Conservation (phyloP, 1,140 invertebrate species). For the Papilio dardanus region DNA sequence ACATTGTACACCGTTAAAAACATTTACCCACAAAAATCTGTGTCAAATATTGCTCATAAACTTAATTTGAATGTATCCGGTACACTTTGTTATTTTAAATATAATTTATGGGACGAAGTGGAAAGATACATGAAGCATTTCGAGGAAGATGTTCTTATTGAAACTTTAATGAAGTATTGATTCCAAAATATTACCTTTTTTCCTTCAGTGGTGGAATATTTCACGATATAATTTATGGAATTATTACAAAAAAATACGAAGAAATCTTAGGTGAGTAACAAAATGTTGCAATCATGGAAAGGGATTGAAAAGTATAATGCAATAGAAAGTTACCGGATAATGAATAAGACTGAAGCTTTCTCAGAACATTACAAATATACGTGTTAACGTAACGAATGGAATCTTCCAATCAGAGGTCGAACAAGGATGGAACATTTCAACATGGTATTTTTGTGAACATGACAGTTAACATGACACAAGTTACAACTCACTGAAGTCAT, state of each 20-base stretch:
- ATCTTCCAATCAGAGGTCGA: conserved; percentile 8
- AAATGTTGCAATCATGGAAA: neutral
- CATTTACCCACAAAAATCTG: conserved; percentile 16
- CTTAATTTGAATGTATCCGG: conserved; percentile 1
- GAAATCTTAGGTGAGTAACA: too few species aligned
- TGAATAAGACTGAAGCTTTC: neutral
- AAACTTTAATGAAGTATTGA: neutral
- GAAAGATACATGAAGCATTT: neutral
- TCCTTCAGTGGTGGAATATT: neutral
- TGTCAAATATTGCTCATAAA: conserved; percentile 22
- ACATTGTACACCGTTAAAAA: conserved; percentile 20
- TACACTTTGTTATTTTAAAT: neutral
- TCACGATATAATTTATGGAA: neutral
- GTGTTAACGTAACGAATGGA: conserved; percentile 7
- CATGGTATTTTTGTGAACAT: neutral
- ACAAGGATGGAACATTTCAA: conserved; percentile 9
- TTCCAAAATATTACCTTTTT: neutral
- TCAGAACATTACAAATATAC: neutral
- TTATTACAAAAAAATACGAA: neutral
- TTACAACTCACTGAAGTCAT: too few species aligned
- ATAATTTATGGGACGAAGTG: neutral
- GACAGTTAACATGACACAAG: neutral
- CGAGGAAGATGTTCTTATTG: neutral
- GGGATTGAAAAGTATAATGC: neutral
- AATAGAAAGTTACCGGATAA: neutral